These are phyloP conservation scores for Falco rusticolus DNA, from an alignment of 2,797 vertebrate species.

Conservation along the genomic window DNA sequence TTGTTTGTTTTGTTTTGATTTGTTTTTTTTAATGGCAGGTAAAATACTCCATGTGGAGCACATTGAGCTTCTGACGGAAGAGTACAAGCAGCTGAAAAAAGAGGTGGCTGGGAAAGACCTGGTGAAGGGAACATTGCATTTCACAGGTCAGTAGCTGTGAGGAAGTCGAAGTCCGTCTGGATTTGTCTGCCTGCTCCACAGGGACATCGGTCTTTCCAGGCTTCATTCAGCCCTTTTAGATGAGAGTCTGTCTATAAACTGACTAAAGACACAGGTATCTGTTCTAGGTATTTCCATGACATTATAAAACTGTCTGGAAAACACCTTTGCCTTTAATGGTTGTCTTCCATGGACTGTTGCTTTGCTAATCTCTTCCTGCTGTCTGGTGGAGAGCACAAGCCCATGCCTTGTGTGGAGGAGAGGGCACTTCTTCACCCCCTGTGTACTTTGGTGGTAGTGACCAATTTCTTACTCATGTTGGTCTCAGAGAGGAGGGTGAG, in stretches of 20 bases:
- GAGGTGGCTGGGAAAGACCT: slow-evolving; percentile 86
- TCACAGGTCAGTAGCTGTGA: slow-evolving; percentile 84
- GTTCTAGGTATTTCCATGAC: neutral
- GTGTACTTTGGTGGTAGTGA: neutral
- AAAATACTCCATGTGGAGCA: slow-evolving; percentile 92
- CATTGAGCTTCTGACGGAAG: slow-evolving; percentile 89
- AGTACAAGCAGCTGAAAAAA: slow-evolving; percentile 88
- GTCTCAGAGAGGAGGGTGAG: neutral
- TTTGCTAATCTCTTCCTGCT: neutral
- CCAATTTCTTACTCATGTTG: neutral
- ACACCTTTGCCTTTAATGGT: neutral
- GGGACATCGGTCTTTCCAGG: neutral
- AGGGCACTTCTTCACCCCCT: neutral
- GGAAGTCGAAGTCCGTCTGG: neutral
- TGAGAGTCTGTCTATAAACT: neutral
- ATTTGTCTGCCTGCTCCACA: neutral
- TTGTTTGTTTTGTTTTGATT: neutral
- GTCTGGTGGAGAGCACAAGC: neutral
- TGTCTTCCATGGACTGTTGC: neutral
- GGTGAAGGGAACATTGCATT: slow-evolving; percentile 89
- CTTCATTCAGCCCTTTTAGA: neutral
- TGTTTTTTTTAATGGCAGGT: slow-evolving; percentile 68
- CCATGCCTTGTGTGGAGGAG: neutral
- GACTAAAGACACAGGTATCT: neutral
- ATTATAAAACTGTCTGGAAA: neutral